These are phyloP conservation scores for Lochmaea crataegi DNA, from an alignment of 2,888 invertebrate species.

Conservation along the genomic window DNA sequence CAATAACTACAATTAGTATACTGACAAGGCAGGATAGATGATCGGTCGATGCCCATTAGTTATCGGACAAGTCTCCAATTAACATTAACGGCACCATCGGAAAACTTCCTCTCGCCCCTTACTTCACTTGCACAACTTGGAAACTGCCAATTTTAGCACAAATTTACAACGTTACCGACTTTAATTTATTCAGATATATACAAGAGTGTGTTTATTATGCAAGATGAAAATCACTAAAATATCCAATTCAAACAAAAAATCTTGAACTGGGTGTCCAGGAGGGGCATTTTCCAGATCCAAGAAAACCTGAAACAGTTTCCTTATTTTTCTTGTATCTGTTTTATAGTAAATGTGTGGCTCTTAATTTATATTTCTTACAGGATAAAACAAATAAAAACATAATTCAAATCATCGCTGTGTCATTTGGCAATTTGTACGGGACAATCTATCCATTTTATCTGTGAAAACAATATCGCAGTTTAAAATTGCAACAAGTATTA, in stretches of 20 bases:
- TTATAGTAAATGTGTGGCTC: too few species aligned
- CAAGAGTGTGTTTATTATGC: too few species aligned
- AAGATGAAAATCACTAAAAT: too few species aligned
- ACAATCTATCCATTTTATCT: slow-evolving; percentile 28
- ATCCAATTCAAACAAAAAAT: too few species aligned
- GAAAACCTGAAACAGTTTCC: too few species aligned
- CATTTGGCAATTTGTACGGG: slow-evolving; percentile 19
- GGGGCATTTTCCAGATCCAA: too few species aligned
- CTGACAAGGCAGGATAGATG: slow-evolving; percentile 64
- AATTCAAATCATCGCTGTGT: slow-evolving; percentile 8
- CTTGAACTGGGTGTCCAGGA: too few species aligned
- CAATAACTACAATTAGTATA: slow-evolving; percentile 65
- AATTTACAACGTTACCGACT: slow-evolving; percentile 6
- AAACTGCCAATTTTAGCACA: slow-evolving; percentile 25
- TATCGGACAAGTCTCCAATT: slow-evolving; percentile 60
- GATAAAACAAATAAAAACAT: background rate
- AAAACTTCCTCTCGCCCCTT: slow-evolving; percentile 23
- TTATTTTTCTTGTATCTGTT: too few species aligned
- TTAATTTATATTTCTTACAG: background rate
- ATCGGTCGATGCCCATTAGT: slow-evolving; percentile 60
- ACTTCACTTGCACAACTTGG: slow-evolving; percentile 17
- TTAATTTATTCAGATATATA: background rate
- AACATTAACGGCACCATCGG: slow-evolving; percentile 55
- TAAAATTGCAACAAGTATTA: slow-evolving; percentile 27
- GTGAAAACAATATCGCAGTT: slow-evolving; percentile 31